These are phyloP conservation scores for Acholoe squamosa DNA, from an alignment of 2,888 invertebrate genomes.

Conservation along the genomic window DNA sequence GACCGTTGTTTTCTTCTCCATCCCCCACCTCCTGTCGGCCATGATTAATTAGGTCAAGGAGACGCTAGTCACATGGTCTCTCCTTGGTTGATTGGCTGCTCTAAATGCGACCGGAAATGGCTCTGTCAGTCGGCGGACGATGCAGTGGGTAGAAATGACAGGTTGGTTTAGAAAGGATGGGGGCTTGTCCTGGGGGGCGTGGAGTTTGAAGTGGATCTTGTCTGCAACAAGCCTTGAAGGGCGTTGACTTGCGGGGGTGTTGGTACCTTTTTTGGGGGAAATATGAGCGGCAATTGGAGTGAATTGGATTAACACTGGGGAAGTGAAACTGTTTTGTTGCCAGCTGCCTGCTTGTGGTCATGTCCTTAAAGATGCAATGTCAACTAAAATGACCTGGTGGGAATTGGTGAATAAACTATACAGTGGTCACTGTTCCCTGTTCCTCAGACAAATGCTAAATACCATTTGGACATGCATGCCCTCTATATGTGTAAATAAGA, in stretches of 20 bases:
- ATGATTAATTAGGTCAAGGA: not conserved
- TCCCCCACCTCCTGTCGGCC: too few species aligned
- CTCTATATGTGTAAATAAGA: too few species aligned
- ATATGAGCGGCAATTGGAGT: not conserved
- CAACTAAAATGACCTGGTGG: too few species aligned
- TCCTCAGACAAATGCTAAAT: too few species aligned
- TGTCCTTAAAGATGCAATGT: too few species aligned
- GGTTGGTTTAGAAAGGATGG: too few species aligned
- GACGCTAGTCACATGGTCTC: not conserved
- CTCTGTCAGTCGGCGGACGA: not conserved
- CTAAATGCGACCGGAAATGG: conserved; percentile 27
- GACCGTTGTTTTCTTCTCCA: too few species aligned
- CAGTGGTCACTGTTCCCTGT: too few species aligned
- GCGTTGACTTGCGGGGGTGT: not conserved
- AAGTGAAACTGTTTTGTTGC: not conserved
- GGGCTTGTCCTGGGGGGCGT: not conserved
- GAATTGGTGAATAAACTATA: too few species aligned
- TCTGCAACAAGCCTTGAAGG: too few species aligned
- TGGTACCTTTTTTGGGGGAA: not conserved
- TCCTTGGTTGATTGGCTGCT: not conserved
- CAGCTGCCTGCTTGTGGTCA: not conserved
- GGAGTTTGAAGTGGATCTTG: not conserved
- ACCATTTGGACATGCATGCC: too few species aligned
- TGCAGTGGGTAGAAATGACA: too few species aligned
- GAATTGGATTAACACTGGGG: not conserved